Base-by-base conservation (phyloP, 2,113 vertebrate genomes). In the Atherinomorus stipes region DNA sequence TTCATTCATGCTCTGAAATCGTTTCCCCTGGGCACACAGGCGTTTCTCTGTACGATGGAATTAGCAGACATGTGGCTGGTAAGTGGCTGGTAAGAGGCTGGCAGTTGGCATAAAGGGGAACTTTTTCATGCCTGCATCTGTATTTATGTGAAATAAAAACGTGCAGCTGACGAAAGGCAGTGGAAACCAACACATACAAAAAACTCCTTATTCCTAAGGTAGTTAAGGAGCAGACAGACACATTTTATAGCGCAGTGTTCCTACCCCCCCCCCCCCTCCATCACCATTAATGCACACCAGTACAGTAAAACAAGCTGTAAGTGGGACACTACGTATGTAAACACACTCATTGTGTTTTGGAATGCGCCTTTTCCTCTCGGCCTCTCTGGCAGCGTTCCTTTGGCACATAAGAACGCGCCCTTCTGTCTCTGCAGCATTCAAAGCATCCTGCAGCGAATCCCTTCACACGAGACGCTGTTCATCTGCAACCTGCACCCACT, bases 321-420 rank as follows among this genome's bases (percentile, higher is more conserved):
- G 40, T 45, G 26, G 65, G 60, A 52, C 69, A 69, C 11, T 51
- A 64, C 53, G 19, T 62, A 71, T 37, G 74, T 65, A 64, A 72
- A 89, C 49, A n/a, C 51, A 26, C 67, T 84, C 76, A 78, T 80
- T 84, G 86, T 86, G 64, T 56, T 52, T 63, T 50, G 85, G 76
- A 85, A 68, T 58, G 59, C 64, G 70, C 45, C 38, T 52, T 64
- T 83, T 76, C 76, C 82, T 82, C 73, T 28, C 1, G 49, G 69
- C 71, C 68, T 54, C 52, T 64, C 54, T 74, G 78, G 76, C 81
- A 44, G 62, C 1, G 81, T 21, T 84, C 71, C 69, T 26, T 68
- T 53, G 67, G 82, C 78, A 40, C 63, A 3, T 83, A 78, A 82
- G 71, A 82, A 66, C 52, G 50, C 66, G 64, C 60, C 79, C 60